Conservation (phyloP, 2,888 invertebrate genomes). For the Drosophila yooni region DNA sequence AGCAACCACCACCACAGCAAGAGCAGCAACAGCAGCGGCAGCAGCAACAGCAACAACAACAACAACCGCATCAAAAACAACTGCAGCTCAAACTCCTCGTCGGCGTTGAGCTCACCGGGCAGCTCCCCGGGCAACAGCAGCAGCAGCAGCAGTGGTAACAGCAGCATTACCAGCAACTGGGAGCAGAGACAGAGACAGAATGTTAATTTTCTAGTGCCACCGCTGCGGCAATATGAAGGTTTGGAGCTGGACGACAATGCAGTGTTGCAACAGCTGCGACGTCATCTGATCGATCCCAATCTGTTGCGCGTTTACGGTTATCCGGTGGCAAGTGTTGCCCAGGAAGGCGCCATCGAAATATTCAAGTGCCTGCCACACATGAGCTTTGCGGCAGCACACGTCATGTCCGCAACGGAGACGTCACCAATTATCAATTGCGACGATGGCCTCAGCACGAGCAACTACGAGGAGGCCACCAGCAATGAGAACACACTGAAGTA, state of each 20-base stretch:
- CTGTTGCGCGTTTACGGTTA: conserved; percentile 89
- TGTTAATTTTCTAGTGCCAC: conserved; percentile 71
- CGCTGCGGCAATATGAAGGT: conserved; percentile 82
- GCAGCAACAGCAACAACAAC: conserved; percentile 19
- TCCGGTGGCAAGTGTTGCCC: conserved; percentile 88
- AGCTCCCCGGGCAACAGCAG: conserved; percentile 75
- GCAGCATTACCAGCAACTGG: conserved; percentile 8
- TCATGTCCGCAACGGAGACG: conserved; percentile 43
- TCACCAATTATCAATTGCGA: conserved; percentile 75
- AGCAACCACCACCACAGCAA: conserved; percentile 49
- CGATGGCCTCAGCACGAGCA: conserved; percentile 69
- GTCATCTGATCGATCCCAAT: conserved; percentile 88
- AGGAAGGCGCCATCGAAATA: conserved; percentile 88
- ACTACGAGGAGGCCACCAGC: conserved; percentile 20
- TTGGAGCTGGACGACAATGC: conserved; percentile 86
- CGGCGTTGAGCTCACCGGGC: conserved; percentile 72
- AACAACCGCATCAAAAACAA: conserved; percentile 29
- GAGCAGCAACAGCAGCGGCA: conserved; percentile 28
- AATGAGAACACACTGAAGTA: neutral
- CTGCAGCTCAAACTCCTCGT: conserved; percentile 49
- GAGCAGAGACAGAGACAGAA: conserved; percentile 31
- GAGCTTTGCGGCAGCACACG: conserved; percentile 54
- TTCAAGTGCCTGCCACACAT: conserved; percentile 87
- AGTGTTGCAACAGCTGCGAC: conserved; percentile 87
- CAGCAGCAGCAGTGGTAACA: conserved; percentile 9